phyloP scores from a whole-genome alignment of 2,113 vertebrate genomes.

The Xiphophorus couchianus region DNA sequence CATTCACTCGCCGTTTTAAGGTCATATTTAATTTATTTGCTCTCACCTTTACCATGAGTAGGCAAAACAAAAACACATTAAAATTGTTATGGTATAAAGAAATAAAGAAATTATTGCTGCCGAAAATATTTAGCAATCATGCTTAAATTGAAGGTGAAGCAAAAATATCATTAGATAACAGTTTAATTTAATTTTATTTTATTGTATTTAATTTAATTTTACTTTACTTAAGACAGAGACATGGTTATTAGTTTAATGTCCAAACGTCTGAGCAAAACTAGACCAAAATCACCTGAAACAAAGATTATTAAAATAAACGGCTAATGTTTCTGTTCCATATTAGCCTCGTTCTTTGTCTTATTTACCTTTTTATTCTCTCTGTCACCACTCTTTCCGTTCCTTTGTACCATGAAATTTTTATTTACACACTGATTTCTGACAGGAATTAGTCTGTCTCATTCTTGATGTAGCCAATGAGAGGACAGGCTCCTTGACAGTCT shows the following conservation, averaged over 20 bases:
- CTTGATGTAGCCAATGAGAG: constrained; percentile 49
- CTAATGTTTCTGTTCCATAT: background rate
- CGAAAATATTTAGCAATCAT: too few relatives aligned
- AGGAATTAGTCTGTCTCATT: constrained; percentile 18
- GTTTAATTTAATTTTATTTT: background rate
- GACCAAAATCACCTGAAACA: background rate
- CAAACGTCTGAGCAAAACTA: background rate
- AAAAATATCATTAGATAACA: background rate
- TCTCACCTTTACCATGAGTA: too few relatives aligned
- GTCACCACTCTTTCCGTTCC: background rate
- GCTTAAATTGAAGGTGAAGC: too few relatives aligned
- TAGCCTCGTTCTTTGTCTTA: background rate
- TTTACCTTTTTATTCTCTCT: background rate
- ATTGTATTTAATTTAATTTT: background rate
- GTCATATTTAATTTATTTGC: too few relatives aligned
- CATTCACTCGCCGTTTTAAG: too few relatives aligned
- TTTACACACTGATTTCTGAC: constrained; percentile 45
- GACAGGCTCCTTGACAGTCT: constrained; percentile 53
- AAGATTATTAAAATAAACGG: background rate
- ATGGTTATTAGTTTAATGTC: background rate
- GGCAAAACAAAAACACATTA: background rate
- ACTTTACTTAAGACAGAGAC: background rate
- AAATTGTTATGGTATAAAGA: background rate
- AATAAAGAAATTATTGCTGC: background rate
- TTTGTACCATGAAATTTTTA: constrained; percentile 26